A percentile compares a stretch with the other conserved stretches of the same genome.
These are phyloP conservation scores for Homarus americanus DNA, from an alignment of 1,140 invertebrate genomes.

Conservation along the genomic window DNA sequence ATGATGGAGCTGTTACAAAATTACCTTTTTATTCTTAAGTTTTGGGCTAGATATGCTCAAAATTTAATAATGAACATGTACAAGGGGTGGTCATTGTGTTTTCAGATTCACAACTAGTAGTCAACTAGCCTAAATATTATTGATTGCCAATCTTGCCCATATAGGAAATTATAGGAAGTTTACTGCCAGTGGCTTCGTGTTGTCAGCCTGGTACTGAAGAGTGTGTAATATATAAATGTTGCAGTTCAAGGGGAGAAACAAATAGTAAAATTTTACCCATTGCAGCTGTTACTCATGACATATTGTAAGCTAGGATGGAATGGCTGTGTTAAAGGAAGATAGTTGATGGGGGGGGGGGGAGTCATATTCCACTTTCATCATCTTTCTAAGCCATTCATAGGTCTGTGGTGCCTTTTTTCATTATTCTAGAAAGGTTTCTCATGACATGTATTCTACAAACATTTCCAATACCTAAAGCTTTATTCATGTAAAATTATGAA, in stretches of 20 bases:
- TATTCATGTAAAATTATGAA: slow-evolving; percentile 18
- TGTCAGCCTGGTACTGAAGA: neutral
- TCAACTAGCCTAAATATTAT: neutral
- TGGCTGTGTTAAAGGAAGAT: neutral
- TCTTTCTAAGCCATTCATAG: slow-evolving; percentile 39
- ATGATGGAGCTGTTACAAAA: neutral
- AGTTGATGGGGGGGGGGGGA: neutral
- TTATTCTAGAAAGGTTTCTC: slow-evolving; percentile 7
- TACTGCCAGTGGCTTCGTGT: neutral
- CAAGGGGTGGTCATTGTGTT: too few species aligned
- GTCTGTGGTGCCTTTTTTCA: slow-evolving; percentile 33
- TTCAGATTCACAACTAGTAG: too few species aligned
- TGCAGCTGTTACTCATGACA: slow-evolving; percentile 2
- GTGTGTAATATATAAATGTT: neutral
- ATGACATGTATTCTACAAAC: slow-evolving; percentile 2
- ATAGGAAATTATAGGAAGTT: neutral
- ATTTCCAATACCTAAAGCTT: neutral
- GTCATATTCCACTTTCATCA: neutral
- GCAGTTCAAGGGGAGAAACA: neutral
- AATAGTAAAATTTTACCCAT: neutral
- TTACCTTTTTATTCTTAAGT: too few species aligned
- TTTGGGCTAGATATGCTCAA: too few species aligned
- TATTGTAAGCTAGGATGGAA: neutral
- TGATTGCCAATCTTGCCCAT: neutral
- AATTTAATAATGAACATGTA: too few species aligned